phyloP scores from a whole-genome alignment of 1,140 invertebrate genomes.

The Nymphalis io region DNA sequence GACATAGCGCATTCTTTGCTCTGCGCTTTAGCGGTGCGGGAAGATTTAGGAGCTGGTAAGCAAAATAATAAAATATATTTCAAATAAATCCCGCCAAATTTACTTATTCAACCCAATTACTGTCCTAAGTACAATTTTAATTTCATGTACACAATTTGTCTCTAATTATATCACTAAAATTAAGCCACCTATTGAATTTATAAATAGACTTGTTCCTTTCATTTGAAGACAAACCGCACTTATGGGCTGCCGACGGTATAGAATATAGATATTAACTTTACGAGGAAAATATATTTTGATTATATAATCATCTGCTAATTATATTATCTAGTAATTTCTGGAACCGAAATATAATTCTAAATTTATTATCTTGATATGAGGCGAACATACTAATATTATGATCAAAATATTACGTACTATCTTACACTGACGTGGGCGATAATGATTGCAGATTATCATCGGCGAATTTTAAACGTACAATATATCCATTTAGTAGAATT shows the following conservation, averaged over 20 bases:
- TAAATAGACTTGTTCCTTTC: constrained; percentile 69
- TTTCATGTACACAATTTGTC: constrained; percentile 9
- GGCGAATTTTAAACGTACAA: neutral
- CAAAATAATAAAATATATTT: constrained; percentile 49
- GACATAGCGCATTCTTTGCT: constrained; percentile 97
- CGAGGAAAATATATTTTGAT: neutral
- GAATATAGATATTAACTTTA: neutral
- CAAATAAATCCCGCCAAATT: constrained; percentile 54
- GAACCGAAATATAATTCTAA: neutral
- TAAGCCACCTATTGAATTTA: constrained; percentile 66
- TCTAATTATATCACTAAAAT: constrained; percentile 62
- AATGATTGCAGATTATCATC: constrained; percentile 16
- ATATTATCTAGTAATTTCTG: too few relatives aligned
- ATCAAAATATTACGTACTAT: constrained; percentile 14
- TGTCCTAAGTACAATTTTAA: neutral
- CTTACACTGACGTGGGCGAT: constrained; percentile 23
- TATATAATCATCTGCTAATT: neutral
- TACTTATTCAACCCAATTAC: neutral
- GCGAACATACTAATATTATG: neutral
- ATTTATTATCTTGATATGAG: neutral
- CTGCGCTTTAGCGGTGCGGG: constrained; percentile 94
- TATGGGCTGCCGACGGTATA: neutral
- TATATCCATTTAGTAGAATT: neutral
- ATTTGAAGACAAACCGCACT: constrained; percentile 39
- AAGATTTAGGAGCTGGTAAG: constrained; percentile 96